Base-by-base conservation (phyloP, 2,797 vertebrate species). In the Leptatherina wallacei region DNA sequence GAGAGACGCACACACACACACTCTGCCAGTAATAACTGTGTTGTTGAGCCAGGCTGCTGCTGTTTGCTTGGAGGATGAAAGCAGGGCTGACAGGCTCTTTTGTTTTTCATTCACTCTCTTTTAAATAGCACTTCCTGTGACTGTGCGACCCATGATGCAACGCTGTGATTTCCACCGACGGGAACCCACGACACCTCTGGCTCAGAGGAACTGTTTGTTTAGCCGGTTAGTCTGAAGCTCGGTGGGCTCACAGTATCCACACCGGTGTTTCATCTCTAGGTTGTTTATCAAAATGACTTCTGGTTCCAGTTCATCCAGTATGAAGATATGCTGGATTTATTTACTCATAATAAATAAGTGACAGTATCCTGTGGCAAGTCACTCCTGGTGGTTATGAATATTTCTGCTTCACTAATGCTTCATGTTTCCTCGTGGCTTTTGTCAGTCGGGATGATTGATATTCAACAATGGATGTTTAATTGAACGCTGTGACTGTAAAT, bases 41-140 rank as follows among this genome's bases (percentile, higher is more conserved):
- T 69, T 38, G 51, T 32, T 38, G 58, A 72, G 56, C 78, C 69
- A 56, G 65, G 14, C 58, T 49, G 59, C 58, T 67, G 65, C 67
- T 60, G 69, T 70, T 69, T 70, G 58, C 62, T 69, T 7, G 3
- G 29, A 51, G 42, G 47, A 73, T 80, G 24, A 72, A 71, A 83
- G 75, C 69, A 2, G 63, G 11, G 42, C 81, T 68, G 36, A 77
- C 10, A 20, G 13, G 9, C 65, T 68, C 73, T 89, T 54, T 85
- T 86, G 79, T 87, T 77, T 69, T 69, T 82, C n/a, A 7, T 36
- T 59, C 35, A 2, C 29, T 3, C 54, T 40, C 61, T 74, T 82
- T 87, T 61, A 86, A 84, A 86, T 67, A 83, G 70, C 75, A 71
- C 82, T 88, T 90, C 85, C 81, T 87, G 75, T 71, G 58, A 69